Base-by-base conservation (phyloP, 2,797 vertebrate genomes). In the Spatula clypeata region DNA sequence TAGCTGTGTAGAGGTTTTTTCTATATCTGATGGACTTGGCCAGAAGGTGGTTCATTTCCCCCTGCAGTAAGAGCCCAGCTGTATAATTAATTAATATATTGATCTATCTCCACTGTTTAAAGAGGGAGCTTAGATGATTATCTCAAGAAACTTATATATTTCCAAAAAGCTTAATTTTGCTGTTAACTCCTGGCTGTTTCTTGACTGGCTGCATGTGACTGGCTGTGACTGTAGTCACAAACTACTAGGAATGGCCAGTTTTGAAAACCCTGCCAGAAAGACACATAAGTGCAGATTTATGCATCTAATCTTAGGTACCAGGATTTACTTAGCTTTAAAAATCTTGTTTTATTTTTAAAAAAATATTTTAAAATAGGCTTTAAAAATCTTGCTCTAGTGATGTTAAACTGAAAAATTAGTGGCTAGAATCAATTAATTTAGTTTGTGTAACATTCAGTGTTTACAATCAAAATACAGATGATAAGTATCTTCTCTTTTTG, bases 101-200 rank as follows among this genome's bases (percentile, higher is more conserved):
- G 72, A 13, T 62, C 42, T 91, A n/a, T 61, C 83, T 88, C 54
- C 13, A 51, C n/a, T 47, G 13, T 60, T 76, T 73, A 79, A 70
- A 62, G 38, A 74, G 42, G 9, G 12, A 83, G 7, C 60, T 83
- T 44, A 51, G 47, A 66, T 73, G n/a, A 82, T 10, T 15, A 75
- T 47, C 38, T 94, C 83, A 86, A 85, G 69, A 88, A 86, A 60
- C 26, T 67, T 9, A 64, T 2, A 61, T 61, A 53, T 40, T n/a
- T 74, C 10, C 49, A 49, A 80, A 83, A 55, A 94, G 65, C 36
- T 87, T 66, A 55, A 86, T 91, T 94, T 88, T 90, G 6, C 11
- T 53, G 34, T 36, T 38, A 53, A 27, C 34, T 57, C 31, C 36
- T 55, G 38, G 9, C 4, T 79, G 65, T 27, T 61, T 27, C 69